These are phyloP conservation scores for Lagopus muta DNA, from an alignment of 2,113 vertebrate species.

Conservation along the genomic window DNA sequence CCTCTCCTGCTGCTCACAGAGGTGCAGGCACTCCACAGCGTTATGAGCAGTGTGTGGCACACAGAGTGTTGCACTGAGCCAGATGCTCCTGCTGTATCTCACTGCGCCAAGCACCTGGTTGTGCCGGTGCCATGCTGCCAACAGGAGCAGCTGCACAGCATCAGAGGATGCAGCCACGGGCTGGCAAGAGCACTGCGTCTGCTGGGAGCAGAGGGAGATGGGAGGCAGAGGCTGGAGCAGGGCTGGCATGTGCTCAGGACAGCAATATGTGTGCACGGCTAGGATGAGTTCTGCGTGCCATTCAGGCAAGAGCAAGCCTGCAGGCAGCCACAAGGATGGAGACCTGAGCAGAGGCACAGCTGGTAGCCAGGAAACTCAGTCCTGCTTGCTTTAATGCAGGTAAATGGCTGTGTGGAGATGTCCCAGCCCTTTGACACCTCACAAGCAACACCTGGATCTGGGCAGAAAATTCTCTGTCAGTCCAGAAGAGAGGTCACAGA, in stretches of 20 bases:
- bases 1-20: neutral
- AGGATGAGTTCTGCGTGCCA: neutral
- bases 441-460: neutral
- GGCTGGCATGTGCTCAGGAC: neutral
- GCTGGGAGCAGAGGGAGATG: neutral
- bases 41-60: fast-evolving
- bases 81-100: fast-evolving
- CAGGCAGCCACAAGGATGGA: neutral
- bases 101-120: neutral
- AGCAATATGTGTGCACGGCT: neutral
- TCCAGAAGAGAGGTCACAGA: neutral
- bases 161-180: neutral
- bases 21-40: neutral
- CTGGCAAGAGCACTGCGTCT: fast-evolving
- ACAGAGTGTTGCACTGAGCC: neutral
- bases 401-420: neutral
- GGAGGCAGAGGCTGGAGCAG: neutral
- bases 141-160: too few species aligned
- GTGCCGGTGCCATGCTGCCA: too few species aligned
- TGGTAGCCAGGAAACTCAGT: neutral
- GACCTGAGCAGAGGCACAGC: neutral
- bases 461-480: neutral
- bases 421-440: neutral
- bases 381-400: neutral
- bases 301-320: neutral